Evolutionary conservation across 2,113 vertebrate genomes (phyloP).

Genomic region (Notarius lentiginosus): DNA sequence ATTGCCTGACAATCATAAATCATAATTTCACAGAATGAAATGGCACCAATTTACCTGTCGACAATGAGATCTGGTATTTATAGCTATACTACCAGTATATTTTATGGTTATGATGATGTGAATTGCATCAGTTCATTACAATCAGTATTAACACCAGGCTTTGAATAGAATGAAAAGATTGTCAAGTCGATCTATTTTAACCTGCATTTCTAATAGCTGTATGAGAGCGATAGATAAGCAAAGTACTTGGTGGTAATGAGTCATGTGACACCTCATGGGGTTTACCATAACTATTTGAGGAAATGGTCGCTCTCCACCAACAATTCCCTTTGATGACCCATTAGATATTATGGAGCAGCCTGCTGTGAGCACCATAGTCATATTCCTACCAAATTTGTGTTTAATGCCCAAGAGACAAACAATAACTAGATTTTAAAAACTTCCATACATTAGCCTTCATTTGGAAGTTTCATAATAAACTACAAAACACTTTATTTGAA

Average conservation of each 20-base stretch:
- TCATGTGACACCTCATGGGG: slow-evolving; percentile 79
- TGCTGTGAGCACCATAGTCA: slow-evolving; percentile 73
- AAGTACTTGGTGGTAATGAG: slow-evolving; percentile 73
- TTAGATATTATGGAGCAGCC: slow-evolving; percentile 81
- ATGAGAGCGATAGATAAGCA: slow-evolving; percentile 64
- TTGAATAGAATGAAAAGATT: slow-evolving; percentile 54
- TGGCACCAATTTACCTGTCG: slow-evolving; percentile 44
- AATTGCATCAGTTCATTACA: slow-evolving; percentile 54
- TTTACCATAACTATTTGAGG: slow-evolving; percentile 77
- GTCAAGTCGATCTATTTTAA: slow-evolving; percentile 58
- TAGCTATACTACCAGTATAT: slow-evolving; percentile 51
- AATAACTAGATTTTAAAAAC: slow-evolving; percentile 77
- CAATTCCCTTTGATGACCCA: slow-evolving; percentile 81
- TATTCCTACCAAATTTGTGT: slow-evolving; percentile 77
- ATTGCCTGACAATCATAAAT: slow-evolving; percentile 54
- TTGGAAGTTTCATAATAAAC: slow-evolving; percentile 60
- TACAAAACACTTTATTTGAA: slow-evolving; percentile 36
- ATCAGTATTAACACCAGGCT: slow-evolving; percentile 54
- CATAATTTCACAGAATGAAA: slow-evolving; percentile 52
- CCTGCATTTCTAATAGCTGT: slow-evolving; percentile 61
- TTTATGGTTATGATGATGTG: slow-evolving; percentile 56
- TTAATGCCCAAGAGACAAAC: slow-evolving; percentile 80
- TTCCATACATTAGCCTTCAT: slow-evolving; percentile 54
- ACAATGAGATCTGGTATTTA: slow-evolving; percentile 53
- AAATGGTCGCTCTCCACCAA: slow-evolving; percentile 77